Conservation (phyloP, 2,797 vertebrate genomes). For the Acanthiza pusilla region DNA sequence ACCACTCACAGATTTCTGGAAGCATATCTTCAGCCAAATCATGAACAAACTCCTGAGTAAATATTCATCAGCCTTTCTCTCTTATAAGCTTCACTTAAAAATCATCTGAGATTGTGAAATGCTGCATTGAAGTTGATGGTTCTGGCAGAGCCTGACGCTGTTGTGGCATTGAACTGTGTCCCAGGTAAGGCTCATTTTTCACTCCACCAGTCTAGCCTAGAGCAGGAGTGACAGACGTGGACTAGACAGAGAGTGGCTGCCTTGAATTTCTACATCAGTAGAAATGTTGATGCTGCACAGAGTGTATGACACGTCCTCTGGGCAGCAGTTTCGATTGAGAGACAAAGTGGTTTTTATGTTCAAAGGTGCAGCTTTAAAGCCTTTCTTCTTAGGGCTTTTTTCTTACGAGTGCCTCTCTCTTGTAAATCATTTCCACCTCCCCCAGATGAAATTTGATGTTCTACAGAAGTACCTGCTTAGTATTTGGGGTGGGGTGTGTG, state of each 20-base stretch:
- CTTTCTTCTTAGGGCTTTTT: not conserved
- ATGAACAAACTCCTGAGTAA: not conserved
- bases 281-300: not conserved
- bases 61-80: not conserved
- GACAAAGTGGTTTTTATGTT: not conserved
- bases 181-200: not conserved
- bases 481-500: not conserved
- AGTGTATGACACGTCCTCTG: not conserved
- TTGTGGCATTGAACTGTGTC: not conserved
- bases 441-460: not conserved
- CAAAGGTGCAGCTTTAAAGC: not conserved
- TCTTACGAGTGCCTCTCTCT: not conserved
- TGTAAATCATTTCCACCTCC: not conserved
- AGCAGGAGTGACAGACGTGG: not conserved
- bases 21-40: not conserved
- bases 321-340: not conserved
- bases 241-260: not conserved
- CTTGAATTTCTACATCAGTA: not conserved
- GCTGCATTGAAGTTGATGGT: not conserved
- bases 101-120: not conserved
- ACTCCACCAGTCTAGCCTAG: not conserved
- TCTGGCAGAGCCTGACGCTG: fast-evolving
- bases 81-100: not conserved
- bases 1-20: not conserved
- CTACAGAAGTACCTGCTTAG: not conserved